These are phyloP conservation scores for Cotesia chilonis DNA, from an alignment of 1,140 invertebrate genomes.

Conservation along the genomic window DNA sequence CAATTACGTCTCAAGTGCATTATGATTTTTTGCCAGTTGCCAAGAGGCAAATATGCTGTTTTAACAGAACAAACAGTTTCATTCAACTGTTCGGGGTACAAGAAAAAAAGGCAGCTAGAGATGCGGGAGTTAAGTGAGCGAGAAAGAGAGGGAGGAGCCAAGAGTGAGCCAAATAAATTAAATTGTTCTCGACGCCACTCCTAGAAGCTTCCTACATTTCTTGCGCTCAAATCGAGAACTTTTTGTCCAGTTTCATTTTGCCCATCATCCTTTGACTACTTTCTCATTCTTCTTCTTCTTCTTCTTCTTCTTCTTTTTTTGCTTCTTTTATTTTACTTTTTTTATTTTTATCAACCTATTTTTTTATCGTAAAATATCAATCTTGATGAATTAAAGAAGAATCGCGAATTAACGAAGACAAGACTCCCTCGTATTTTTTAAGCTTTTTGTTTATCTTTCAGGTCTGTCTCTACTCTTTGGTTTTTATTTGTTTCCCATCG, in stretches of 20 bases:
- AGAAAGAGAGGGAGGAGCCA: not conserved
- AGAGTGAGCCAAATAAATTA: constrained; percentile 20
- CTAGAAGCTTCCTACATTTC: constrained; percentile 8
- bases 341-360: not conserved
- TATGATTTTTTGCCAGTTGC: constrained; percentile 15
- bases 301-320: not conserved
- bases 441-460: not conserved
- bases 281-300: not conserved
- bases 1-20: constrained; percentile 20
- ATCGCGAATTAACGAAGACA: constrained; percentile 3
- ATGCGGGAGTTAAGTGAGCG: not conserved
- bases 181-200: constrained; percentile 20
- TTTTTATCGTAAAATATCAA: constrained; percentile 19
- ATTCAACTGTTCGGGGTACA: not conserved
- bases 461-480: not conserved
- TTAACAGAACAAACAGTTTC: constrained; percentile 24
- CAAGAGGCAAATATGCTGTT: constrained; percentile 22
- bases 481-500: not conserved
- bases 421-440: not conserved
- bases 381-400: not conserved
- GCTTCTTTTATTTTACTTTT: not conserved
- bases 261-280: not conserved
- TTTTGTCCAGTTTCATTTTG: constrained; percentile 20
- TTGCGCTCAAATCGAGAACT: constrained; percentile 10
- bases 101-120: not conserved